A percentile compares a stretch with the other conserved stretches of the same genome.
Evolutionary conservation across 2,797 vertebrate genomes (phyloP).

Genomic region (Gymnodraco acuticeps): DNA sequence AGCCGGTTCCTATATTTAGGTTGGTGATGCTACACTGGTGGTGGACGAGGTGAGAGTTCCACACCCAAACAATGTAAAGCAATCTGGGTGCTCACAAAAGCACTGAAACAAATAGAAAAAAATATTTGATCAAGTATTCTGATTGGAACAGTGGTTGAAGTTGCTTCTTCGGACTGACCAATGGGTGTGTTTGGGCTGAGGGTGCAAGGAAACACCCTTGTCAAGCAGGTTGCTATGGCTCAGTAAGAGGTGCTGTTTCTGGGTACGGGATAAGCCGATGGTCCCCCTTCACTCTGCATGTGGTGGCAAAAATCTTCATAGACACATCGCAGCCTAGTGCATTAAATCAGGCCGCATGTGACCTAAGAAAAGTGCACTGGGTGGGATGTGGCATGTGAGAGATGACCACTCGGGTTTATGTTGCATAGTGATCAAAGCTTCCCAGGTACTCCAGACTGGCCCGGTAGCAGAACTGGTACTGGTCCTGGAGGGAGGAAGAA

Average conservation of each 20-base stretch:
- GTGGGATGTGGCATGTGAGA: slow-evolving; percentile 68
- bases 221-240: slow-evolving; percentile 95
- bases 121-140: slow-evolving; percentile 76
- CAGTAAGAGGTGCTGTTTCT: slow-evolving; percentile 94
- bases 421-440: slow-evolving; percentile 99
- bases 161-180: slow-evolving; percentile 76
- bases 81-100: slow-evolving; percentile 73
- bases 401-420: slow-evolving; percentile 86
- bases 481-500: slow-evolving; percentile 86
- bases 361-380: slow-evolving; percentile 71
- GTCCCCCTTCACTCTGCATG: slow-evolving; percentile 76
- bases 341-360: slow-evolving; percentile 55
- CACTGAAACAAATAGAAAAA: slow-evolving; percentile 64
- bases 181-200: slow-evolving; percentile 72
- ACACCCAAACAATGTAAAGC: slow-evolving; percentile 75
- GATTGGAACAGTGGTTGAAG: slow-evolving; percentile 75
- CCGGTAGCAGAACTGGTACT: slow-evolving; percentile 99
- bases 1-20: slow-evolving; percentile 65
- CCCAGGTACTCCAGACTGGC: slow-evolving; percentile 98
- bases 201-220: slow-evolving; percentile 69
- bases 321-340: slow-evolving; percentile 74
- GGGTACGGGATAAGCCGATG: slow-evolving; percentile 70
- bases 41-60: slow-evolving; percentile 76
- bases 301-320: slow-evolving; percentile 69
- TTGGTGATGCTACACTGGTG: slow-evolving; percentile 80